Base-by-base conservation (phyloP, 2,797 vertebrate genomes). In the Enteromius mattozi region DNA sequence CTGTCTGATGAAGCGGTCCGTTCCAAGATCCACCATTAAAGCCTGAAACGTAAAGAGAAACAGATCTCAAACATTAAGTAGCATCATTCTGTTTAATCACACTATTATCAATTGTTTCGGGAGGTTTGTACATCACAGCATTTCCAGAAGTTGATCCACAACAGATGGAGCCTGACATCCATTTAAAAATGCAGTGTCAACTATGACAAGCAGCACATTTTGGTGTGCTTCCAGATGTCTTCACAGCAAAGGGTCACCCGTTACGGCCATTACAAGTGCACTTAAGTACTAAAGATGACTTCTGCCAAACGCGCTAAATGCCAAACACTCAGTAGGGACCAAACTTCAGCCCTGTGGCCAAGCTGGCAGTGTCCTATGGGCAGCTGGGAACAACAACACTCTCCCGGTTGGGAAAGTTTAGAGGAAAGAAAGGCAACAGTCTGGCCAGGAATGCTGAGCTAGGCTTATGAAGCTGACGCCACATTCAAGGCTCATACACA, bases 1-100 rank as follows among this genome's bases (percentile, higher is more conserved):
- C 98, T 99, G 98, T 91, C 97, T 96, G 88, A 99, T 97, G 93
- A 99, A 99, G 89, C 98, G 95, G 93, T 99, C 98, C 3, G 97
- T 96, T 90, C 97, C 97, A 81, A 99, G 93, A 92, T 99, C 98
- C 81, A 99, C 98, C 97, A 99, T 98, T 91, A 99, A 94, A 87
- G 97, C 97, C 98, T 99, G 90, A 81, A 89, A 88, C 85, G 88
- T 8, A 56, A 49, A 79, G 47, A 80, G 27, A 61, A 77, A 78
- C 8, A 27, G 61, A 16, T 59, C 77, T 66, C 6, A 17, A 27
- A 70, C 86, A 81, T 21, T 82, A n/a, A 24, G 45, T 51, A 3
- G 14, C 21, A 80, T 35, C 40, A 37, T 81, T 77, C 42, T 65
- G 59, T 59, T 68, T 79, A 71, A 82, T 85, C 59, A 81, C 75